Evolutionary conservation across 2,797 vertebrate genomes (phyloP).

Genomic region (Lophotriccus pileatus): DNA sequence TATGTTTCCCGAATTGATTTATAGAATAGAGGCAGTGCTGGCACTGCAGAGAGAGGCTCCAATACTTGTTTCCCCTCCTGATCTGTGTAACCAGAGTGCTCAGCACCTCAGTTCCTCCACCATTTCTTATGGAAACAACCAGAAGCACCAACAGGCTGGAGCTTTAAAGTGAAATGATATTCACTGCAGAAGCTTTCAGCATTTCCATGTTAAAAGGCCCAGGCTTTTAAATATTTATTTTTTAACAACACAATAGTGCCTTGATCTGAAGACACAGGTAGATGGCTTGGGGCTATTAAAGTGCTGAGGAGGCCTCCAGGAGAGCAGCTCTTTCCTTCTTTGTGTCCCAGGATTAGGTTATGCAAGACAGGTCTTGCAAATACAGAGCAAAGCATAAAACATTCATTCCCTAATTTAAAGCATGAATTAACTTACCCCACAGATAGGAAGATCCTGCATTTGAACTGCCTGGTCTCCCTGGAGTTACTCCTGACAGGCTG

Average conservation of each 20-base stretch:
- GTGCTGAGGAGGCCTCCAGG: neutral
- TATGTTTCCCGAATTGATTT: neutral
- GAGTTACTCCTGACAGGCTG: neutral
- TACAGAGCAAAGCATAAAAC: neutral
- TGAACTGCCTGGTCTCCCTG: neutral
- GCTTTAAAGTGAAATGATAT: neutral
- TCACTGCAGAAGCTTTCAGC: neutral
- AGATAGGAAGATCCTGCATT: neutral
- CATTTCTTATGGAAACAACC: neutral
- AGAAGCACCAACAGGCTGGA: neutral
- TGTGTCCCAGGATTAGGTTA: neutral
- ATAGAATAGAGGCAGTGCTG: neutral
- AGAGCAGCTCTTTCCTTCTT: neutral
- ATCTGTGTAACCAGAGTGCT: neutral
- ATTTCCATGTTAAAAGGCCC: neutral
- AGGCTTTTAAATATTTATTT: slow-evolving; percentile 39
- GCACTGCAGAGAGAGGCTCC: neutral
- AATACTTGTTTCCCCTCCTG: neutral
- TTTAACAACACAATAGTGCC: neutral
- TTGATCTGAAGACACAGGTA: neutral
- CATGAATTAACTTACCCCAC: neutral
- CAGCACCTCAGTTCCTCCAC: neutral
- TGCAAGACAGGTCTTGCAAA: neutral
- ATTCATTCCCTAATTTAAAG: slow-evolving; percentile 4
- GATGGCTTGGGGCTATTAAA: neutral